A percentile compares a stretch with the other conserved stretches of the same genome.
Conservation (phyloP, 2,888 invertebrate species). For the Alitta virens region DNA sequence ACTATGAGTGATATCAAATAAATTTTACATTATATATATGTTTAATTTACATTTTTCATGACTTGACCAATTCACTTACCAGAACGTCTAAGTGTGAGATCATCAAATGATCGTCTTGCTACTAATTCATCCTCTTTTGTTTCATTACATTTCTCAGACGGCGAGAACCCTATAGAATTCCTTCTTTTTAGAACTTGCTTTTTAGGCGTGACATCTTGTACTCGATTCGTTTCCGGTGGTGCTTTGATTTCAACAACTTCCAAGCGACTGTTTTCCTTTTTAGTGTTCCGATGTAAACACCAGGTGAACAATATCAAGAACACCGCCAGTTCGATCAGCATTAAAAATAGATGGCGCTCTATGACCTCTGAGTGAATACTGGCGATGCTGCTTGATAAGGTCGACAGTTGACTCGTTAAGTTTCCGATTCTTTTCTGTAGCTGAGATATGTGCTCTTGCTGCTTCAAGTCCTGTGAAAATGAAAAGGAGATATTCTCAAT, state of each 20-base stretch:
- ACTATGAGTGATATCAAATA: too few relatives aligned
- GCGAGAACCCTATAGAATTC: conserved; percentile 12
- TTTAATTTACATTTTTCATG: too few relatives aligned
- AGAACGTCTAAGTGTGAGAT: conserved; percentile 6
- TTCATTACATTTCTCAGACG: not conserved
- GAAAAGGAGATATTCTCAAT: too few relatives aligned
- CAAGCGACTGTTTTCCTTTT: not conserved
- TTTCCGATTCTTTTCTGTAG: conserved; percentile 20
- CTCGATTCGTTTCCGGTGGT: not conserved
- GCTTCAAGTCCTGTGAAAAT: conserved; percentile 23
- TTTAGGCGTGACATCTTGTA: not conserved
- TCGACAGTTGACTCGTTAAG: conserved; percentile 1
- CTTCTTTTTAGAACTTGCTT: conserved; percentile 4
- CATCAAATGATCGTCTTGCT: conserved; percentile 4
- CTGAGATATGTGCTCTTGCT: conserved; percentile 25
- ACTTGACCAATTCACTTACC: too few relatives aligned
- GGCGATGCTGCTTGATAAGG: not conserved
- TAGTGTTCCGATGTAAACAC: conserved; percentile 10
- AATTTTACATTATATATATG: too few relatives aligned
- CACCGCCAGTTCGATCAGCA: conserved; percentile 21
- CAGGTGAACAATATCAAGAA: conserved; percentile 21
- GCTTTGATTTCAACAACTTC: not conserved
- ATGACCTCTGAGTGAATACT: conserved; percentile 21
- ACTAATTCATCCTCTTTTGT: not conserved
- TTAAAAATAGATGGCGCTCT: conserved; percentile 28